These are phyloP conservation scores for Phallusia fumigata DNA, from an alignment of 23 tunicate genomes.

Conservation along the genomic window DNA sequence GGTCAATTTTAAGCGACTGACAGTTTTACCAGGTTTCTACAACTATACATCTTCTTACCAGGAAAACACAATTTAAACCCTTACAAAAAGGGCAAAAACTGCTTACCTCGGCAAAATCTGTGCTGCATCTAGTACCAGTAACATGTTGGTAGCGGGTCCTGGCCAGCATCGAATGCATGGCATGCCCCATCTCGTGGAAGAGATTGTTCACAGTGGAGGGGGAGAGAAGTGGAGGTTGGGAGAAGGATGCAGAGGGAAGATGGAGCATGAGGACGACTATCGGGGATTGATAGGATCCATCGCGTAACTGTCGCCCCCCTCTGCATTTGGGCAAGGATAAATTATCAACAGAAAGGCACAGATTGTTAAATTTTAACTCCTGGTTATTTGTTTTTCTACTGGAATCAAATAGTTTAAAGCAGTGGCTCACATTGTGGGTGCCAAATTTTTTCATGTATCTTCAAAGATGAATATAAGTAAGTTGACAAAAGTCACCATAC, in stretches of 20 bases:
- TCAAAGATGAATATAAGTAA: too few relatives aligned
- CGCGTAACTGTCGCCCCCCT: slow-evolving; percentile 72
- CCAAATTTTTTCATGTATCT: too few relatives aligned
- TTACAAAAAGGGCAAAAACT: not conserved
- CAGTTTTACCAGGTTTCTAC: too few relatives aligned
- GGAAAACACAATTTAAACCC: too few relatives aligned
- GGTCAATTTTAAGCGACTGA: too few relatives aligned
- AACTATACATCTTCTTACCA: too few relatives aligned
- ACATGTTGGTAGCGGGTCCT: slow-evolving; percentile 92
- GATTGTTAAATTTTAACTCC: too few relatives aligned
- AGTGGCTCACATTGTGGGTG: too few relatives aligned
- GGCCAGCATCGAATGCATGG: slow-evolving; percentile 97
- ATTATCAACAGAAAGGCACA: not conserved
- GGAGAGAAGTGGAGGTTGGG: slow-evolving; percentile 61
- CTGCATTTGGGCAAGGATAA: not conserved
- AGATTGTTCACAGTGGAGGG: slow-evolving; percentile 69
- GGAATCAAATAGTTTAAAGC: too few relatives aligned
- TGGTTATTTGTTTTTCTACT: too few relatives aligned
- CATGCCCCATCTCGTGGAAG: slow-evolving; percentile 97
- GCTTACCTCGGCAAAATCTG: slow-evolving; percentile 95
- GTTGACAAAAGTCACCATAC: too few relatives aligned
- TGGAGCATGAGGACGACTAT: slow-evolving; percentile 81
- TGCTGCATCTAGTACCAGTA: slow-evolving; percentile 92
- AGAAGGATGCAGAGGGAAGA: slow-evolving; percentile 33
- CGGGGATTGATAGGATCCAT: slow-evolving; percentile 85